Evolutionary conservation across 2,888 invertebrate genomes (phyloP).

Genomic region (Silvanus unidentatus): DNA sequence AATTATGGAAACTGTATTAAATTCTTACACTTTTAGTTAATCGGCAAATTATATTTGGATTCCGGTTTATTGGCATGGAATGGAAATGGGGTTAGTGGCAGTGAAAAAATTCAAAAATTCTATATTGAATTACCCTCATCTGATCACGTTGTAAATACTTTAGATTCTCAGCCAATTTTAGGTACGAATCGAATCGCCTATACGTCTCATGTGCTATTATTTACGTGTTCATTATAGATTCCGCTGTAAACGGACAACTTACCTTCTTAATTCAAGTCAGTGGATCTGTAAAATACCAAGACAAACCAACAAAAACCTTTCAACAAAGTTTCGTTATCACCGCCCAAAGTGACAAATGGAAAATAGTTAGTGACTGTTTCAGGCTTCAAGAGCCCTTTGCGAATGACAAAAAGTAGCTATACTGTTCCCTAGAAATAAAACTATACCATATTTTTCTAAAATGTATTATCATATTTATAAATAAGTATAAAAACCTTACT

Average conservation of each 20-base stretch:
- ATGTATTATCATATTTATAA: slow-evolving; percentile 15
- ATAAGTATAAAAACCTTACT: slow-evolving; percentile 29
- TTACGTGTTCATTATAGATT: slow-evolving; percentile 48
- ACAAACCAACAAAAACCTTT: slow-evolving; percentile 59
- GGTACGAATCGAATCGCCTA: slow-evolving; percentile 42
- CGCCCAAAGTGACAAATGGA: slow-evolving; percentile 86
- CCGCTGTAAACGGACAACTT: slow-evolving; percentile 68
- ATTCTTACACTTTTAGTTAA: slow-evolving; percentile 49
- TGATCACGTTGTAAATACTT: slow-evolving; percentile 66
- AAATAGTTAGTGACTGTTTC: slow-evolving; percentile 85
- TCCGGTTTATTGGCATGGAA: slow-evolving; percentile 87
- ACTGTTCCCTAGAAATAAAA: too few relatives aligned
- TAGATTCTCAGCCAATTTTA: slow-evolving; percentile 82
- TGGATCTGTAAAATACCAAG: slow-evolving; percentile 71
- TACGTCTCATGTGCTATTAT: neutral
- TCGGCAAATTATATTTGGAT: slow-evolving; percentile 77
- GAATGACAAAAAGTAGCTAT: slow-evolving; percentile 16
- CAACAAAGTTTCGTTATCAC: slow-evolving; percentile 85
- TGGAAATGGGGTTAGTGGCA: slow-evolving; percentile 78
- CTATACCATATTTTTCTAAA: neutral
- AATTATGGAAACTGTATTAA: neutral
- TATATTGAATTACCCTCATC: slow-evolving; percentile 76
- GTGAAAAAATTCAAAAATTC: slow-evolving; percentile 79
- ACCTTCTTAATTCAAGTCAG: slow-evolving; percentile 79
- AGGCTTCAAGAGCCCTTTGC: slow-evolving; percentile 61